phyloP scores from a whole-genome alignment of 92 coral and sea anemone species.

The Actinernus sp. region DNA sequence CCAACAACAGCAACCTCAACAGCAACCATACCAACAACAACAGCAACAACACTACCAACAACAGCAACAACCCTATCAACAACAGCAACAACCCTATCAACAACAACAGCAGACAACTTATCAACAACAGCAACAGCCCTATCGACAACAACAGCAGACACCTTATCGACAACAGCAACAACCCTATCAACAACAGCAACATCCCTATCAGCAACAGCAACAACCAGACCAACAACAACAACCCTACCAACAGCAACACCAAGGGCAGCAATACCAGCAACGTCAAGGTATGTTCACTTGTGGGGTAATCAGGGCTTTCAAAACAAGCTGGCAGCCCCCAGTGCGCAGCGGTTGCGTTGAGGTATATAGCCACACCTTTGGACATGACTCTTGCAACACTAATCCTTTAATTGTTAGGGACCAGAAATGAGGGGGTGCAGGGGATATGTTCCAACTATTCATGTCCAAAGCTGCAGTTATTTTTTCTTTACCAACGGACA shows the following conservation, averaged over 20 bases:
- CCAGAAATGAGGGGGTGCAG: too few relatives aligned
- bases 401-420: too few relatives aligned
- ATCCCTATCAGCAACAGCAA: constrained; percentile 12
- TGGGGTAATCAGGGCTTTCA: too few relatives aligned
- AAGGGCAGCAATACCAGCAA: constrained; percentile 35
- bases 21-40: constrained; percentile 14
- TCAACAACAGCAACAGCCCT: constrained; percentile 26
- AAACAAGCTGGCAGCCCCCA: too few relatives aligned
- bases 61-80: constrained; percentile 12
- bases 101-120: constrained; percentile 12
- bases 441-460: too few relatives aligned
- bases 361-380: too few relatives aligned
- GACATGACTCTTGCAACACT: too few relatives aligned
- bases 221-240: too few relatives aligned
- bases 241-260: constrained; percentile 10
- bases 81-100: constrained; percentile 14
- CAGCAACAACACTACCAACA: constrained; percentile 7
- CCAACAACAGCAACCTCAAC: constrained; percentile 6
- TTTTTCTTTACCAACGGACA: too few relatives aligned
- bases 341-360: too few relatives aligned
- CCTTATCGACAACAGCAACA: constrained; percentile 18
- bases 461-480: too few relatives aligned
- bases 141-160: constrained; percentile 22
- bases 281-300: too few relatives aligned
- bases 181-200: constrained; percentile 20